Evolutionary conservation across 2,113 vertebrate genomes (phyloP), one percentile per base, ranked within the genome.

Genomic region (Patagioenas fasciata): DNA sequence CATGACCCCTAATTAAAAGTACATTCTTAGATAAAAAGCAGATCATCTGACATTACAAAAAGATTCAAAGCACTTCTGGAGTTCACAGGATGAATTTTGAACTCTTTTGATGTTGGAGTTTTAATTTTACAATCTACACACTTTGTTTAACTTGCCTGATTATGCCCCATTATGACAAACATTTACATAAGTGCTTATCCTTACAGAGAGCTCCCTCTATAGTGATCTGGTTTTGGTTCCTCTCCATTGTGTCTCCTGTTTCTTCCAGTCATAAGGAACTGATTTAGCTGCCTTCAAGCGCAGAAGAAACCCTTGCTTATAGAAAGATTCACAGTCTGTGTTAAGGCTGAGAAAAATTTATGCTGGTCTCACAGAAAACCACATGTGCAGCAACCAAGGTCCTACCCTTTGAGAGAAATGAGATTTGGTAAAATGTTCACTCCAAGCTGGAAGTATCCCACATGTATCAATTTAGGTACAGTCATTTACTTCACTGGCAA

Each of bases 1-100:
- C n/a, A 28, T 72, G 74, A 92, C 60, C 48, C 21, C 36, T 70
- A 82, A 94, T 58, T 95, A 93, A 94, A 87, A 94, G 18, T 83
- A 48, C 29, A 82, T 89, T 77, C 26, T 85, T 88, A 58, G 58
- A 73, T 48, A 58, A 89, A 70, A 7, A 88, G 25, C 13, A 80
- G 62, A 66, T 19, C 36, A 83, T 17, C 23, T 80, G 50, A 73
- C 71, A 86, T 56, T 67, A 66, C 51, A 87, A 74, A 81, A 88
- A 40, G 24, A 91, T 70, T 50, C 65, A 90, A 90, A 83, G 16
- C 9, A 53, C 26, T 87, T 66, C 50, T 93, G 50, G 25, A 79
- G 66, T 36, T 92, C 65, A 66, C 16, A 85, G 38, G 70, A 86
- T 50, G 9, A 80, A 83, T 85, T 88, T 23, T 60, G 48, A 91